phyloP scores from a whole-genome alignment of 2,113 vertebrate genomes.

The Canis aureus region DNA sequence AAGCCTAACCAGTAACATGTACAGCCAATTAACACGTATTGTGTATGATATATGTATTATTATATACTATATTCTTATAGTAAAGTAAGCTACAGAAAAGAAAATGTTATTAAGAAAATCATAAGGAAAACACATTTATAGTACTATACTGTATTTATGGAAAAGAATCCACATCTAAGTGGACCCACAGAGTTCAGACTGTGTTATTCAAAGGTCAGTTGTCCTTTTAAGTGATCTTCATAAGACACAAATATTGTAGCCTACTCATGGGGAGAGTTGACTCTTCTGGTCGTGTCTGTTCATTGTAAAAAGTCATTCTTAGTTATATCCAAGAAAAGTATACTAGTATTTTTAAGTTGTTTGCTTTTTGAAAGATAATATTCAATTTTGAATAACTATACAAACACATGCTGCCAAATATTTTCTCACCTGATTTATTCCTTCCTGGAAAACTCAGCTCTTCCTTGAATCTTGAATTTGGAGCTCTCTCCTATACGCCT shows the following conservation, averaged over 20 bases:
- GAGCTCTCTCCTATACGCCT: fast-evolving
- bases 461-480: background rate
- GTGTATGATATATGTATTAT: background rate
- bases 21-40: background rate
- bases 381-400: background rate
- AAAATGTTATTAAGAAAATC: background rate
- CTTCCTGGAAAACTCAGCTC: background rate
- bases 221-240: background rate
- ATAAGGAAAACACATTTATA: background rate
- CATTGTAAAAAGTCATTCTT: conserved; percentile 4
- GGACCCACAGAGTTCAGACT: background rate
- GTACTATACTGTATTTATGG: background rate
- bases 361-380: background rate
- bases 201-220: background rate
- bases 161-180: background rate
- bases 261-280: background rate
- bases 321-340: background rate
- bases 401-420: background rate
- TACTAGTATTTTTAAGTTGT: background rate
- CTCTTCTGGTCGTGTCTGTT: background rate
- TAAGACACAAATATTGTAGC: background rate
- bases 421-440: background rate
- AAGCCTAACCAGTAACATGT: background rate
- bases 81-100: background rate
- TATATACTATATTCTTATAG: background rate